These are phyloP conservation scores for Pristiophorus japonicus DNA, from an alignment of 2,113 vertebrate species.

Conservation along the genomic window DNA sequence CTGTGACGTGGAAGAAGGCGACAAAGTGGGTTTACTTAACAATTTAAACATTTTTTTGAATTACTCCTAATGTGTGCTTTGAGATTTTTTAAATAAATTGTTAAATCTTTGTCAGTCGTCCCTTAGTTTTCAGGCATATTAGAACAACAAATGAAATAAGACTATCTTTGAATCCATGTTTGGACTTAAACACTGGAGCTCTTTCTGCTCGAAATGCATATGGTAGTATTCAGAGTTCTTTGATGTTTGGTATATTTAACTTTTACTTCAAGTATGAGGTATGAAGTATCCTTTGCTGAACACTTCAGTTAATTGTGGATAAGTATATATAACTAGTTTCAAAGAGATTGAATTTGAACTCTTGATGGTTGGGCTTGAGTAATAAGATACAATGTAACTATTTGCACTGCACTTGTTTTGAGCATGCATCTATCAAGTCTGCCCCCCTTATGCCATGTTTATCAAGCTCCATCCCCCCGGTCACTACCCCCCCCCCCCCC, in stretches of 20 bases:
- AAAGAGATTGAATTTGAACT: neutral
- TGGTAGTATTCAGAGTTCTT: neutral
- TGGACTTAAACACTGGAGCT: neutral
- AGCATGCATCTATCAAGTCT: too few species aligned
- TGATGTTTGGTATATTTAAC: neutral
- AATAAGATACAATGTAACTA: too few species aligned
- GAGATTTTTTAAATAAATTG: too few species aligned
- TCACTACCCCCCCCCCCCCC: too few species aligned
- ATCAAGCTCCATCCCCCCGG: too few species aligned
- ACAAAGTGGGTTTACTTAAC: conserved; percentile 55
- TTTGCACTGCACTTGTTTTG: too few species aligned
- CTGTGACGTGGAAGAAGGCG: conserved; percentile 76
- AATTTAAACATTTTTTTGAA: neutral
- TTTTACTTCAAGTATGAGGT: neutral
- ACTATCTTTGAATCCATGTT: neutral
- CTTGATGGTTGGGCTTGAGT: neutral
- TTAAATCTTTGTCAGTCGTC: neutral
- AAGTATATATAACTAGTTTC: neutral
- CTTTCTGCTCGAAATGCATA: neutral
- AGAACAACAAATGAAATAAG: neutral
- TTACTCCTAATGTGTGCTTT: too few species aligned
- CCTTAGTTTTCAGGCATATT: too few species aligned
- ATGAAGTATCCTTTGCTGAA: neutral
- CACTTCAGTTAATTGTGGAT: neutral
- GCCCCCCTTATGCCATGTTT: too few species aligned